Conservation (phyloP, 2,113 vertebrate species). For the Nycticryphes semicollaris region DNA sequence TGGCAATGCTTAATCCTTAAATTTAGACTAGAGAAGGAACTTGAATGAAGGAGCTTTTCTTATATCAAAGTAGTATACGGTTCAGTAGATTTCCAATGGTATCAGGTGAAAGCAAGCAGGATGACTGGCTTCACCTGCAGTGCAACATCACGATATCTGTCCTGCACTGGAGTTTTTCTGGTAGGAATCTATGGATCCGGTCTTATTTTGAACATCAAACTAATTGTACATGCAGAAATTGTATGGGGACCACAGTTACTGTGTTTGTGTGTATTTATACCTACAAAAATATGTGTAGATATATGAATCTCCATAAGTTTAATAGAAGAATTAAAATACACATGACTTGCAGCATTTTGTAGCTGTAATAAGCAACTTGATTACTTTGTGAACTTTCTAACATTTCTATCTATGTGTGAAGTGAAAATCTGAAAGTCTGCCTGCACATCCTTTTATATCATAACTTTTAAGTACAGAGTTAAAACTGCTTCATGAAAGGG, state of each 20-base stretch:
- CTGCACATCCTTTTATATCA: background rate
- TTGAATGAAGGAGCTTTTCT: background rate
- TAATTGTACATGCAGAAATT: background rate
- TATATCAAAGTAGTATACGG: background rate
- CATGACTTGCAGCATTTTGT: background rate
- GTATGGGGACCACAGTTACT: background rate
- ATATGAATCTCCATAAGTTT: background rate
- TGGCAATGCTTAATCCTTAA: background rate
- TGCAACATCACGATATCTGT: background rate
- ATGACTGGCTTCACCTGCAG: background rate
- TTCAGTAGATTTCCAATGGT: rapidly evolving
- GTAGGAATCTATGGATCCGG: background rate
- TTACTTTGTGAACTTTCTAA: background rate
- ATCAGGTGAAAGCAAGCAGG: background rate
- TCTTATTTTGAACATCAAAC: background rate
- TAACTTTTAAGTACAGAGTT: background rate
- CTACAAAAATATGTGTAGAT: background rate
- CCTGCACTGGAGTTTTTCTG: background rate
- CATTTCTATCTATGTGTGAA: background rate
- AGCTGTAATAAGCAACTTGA: background rate
- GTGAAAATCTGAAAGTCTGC: background rate
- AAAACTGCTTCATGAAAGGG: background rate
- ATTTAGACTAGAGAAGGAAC: background rate
- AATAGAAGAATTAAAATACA: background rate
- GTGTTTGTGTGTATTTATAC: background rate